Evolutionary conservation across 2,888 invertebrate genomes (phyloP).

Genomic region (Nezara viridula): DNA sequence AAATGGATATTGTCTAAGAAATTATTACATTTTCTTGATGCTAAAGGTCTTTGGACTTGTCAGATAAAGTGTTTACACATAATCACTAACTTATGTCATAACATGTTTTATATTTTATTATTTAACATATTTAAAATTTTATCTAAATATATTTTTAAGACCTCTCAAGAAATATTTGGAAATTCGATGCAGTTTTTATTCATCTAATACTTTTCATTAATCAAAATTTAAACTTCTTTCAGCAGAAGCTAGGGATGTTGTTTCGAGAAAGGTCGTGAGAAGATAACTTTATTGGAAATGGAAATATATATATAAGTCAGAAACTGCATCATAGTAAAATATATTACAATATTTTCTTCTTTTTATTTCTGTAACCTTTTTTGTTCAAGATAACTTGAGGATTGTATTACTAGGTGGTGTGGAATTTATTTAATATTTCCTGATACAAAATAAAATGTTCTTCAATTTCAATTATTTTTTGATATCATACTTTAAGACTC

Average conservation of each 20-base stretch:
- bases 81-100: background rate
- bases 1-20: background rate
- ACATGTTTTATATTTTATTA: background rate
- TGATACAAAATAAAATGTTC: background rate
- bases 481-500: background rate
- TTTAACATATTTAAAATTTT: background rate
- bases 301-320: background rate
- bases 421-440: background rate
- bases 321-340: background rate
- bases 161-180: background rate
- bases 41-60: background rate
- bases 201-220: background rate
- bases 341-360: background rate
- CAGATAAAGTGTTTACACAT: background rate
- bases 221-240: constrained; percentile 23
- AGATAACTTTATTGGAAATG: background rate
- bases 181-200: background rate
- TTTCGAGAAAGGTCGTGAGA: background rate
- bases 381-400: background rate
- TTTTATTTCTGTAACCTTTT: background rate
- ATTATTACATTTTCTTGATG: background rate
- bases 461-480: background rate
- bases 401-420: background rate
- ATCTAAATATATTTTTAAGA: background rate
- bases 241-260: background rate